Percentiles rank a stretch among this genome's conserved stretches.
Conservation (phyloP, 2,797 vertebrate genomes). For the Bradypodion ventrale region DNA sequence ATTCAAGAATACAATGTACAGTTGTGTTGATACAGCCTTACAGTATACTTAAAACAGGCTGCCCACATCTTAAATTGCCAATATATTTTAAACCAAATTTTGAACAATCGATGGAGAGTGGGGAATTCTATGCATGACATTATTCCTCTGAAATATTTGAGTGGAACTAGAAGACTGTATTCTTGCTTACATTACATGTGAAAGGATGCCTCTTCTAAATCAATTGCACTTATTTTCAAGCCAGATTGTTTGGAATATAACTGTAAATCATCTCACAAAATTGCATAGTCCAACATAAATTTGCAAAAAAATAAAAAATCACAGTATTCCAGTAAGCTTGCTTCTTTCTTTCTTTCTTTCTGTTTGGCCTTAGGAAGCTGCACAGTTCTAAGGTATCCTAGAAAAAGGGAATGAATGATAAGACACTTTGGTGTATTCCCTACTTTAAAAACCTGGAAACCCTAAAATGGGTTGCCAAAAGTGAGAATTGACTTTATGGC, state of each 20-base stretch:
- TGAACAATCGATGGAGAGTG: background rate
- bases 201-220: background rate
- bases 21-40: background rate
- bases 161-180: background rate
- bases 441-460: too few species aligned
- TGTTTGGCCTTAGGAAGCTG: too few species aligned
- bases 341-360: too few species aligned
- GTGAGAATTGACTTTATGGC: too few species aligned
- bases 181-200: background rate
- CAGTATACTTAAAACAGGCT: background rate
- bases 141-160: background rate
- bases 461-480: too few species aligned
- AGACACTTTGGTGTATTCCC: too few species aligned
- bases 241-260: background rate
- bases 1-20: too few species aligned
- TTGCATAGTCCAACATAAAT: background rate
- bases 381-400: too few species aligned
- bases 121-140: background rate
- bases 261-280: background rate
- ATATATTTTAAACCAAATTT: background rate
- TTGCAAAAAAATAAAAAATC: background rate
- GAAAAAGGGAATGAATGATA: too few species aligned
- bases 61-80: background rate
- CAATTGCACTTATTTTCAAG: background rate
- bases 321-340: too few species aligned